These are phyloP conservation scores for Andrena bucephala DNA, from an alignment of 2,888 invertebrate genomes.

Conservation along the genomic window DNA sequence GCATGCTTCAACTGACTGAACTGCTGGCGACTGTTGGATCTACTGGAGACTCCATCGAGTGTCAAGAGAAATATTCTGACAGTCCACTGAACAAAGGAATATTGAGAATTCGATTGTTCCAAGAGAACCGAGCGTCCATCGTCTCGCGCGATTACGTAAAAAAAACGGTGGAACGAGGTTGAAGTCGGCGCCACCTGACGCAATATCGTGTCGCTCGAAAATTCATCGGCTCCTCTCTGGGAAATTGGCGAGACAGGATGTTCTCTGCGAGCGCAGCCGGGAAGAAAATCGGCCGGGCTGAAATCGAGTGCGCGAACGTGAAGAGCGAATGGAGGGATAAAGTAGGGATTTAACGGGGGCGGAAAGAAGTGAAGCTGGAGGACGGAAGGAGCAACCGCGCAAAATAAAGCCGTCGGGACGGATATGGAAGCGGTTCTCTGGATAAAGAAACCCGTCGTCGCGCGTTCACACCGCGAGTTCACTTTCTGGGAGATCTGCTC, in stretches of 20 bases:
- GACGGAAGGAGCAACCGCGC: constrained; percentile 8
- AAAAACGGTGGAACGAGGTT: not conserved
- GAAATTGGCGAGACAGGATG: constrained; percentile 66
- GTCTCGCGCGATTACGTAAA: not conserved
- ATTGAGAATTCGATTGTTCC: not conserved
- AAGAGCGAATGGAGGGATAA: constrained; percentile 55
- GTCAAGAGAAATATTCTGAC: not conserved
- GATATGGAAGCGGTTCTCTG: constrained; percentile 36
- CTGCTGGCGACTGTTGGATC: too few relatives aligned
- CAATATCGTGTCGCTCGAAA: constrained; percentile 69
- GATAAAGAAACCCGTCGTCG: constrained; percentile 31
- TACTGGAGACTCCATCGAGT: not conserved
- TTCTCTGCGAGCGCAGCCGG: constrained; percentile 4
- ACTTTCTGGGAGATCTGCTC: too few relatives aligned
- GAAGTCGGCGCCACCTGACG: constrained; percentile 33
- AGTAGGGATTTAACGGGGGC: constrained; percentile 68
- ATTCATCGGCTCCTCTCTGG: constrained; percentile 71
- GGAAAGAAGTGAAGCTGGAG: not conserved
- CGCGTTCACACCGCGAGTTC: constrained; percentile 33
- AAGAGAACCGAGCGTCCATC: not conserved
- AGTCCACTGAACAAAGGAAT: not conserved
- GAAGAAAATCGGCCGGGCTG: constrained; percentile 48
- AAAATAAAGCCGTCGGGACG: constrained; percentile 34
- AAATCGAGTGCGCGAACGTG: constrained; percentile 46
- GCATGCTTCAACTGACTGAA: too few relatives aligned